These are phyloP conservation scores for Drosophila nebulosa DNA, from an alignment of 1,140 invertebrate genomes.

Conservation along the genomic window DNA sequence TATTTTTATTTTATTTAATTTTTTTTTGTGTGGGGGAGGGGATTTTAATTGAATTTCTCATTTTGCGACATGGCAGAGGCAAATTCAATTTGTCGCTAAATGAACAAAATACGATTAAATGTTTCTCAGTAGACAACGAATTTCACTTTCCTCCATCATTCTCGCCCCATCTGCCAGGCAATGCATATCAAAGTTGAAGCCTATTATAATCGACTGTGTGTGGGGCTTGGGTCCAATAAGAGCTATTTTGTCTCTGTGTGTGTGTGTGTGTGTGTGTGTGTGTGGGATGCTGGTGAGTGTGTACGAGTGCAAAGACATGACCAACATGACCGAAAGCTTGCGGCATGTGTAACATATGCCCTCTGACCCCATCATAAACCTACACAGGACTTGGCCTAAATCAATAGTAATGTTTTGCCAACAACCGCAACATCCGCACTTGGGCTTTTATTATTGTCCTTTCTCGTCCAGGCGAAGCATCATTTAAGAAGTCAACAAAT, in stretches of 20 bases:
- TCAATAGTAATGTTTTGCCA: slow-evolving; percentile 58
- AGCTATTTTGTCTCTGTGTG: background rate
- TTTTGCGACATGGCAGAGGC: slow-evolving; percentile 44
- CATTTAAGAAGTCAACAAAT: slow-evolving; percentile 53
- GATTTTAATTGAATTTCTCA: slow-evolving; percentile 78
- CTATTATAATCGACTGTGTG: slow-evolving; percentile 29
- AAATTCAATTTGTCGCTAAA: slow-evolving; percentile 75
- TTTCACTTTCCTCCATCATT: background rate
- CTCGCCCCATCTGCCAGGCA: background rate
- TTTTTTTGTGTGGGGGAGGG: slow-evolving; percentile 18
- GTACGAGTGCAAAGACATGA: slow-evolving; percentile 6
- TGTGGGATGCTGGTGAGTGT: background rate
- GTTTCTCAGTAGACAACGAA: slow-evolving; percentile 35
- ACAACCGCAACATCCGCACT: slow-evolving; percentile 33
- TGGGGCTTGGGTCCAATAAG: slow-evolving; percentile 16
- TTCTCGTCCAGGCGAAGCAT: slow-evolving; percentile 2
- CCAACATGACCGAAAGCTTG: slow-evolving; percentile 32
- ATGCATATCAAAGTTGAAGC: slow-evolving; percentile 39
- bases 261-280: background rate
- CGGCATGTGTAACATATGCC: slow-evolving; percentile 62
- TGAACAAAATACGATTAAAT: slow-evolving; percentile 77
- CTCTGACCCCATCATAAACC: background rate
- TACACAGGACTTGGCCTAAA: slow-evolving; percentile 28
- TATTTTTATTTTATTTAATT: background rate
- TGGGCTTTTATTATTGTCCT: slow-evolving; percentile 30